A percentile compares a stretch with the other conserved stretches of the same genome.
Conservation (phyloP, 1,140 invertebrate species). For the Tachypleus tridentatus region DNA sequence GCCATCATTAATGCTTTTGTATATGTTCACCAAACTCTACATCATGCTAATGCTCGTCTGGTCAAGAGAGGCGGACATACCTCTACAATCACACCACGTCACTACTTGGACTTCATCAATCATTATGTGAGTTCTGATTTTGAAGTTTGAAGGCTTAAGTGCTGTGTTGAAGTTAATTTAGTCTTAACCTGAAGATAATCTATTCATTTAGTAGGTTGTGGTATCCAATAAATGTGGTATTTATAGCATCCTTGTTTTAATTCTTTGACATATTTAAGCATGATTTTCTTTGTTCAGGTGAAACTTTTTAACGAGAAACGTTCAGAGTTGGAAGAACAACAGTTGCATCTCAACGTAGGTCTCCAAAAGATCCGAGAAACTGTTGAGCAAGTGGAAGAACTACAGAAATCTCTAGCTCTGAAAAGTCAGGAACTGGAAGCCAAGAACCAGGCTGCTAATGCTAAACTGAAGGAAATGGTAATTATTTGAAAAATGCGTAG, state of each 20-base stretch:
- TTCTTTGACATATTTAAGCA: no score
- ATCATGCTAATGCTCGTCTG: conserved; percentile 79
- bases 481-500: conserved; percentile 4
- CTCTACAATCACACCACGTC: conserved; percentile 94
- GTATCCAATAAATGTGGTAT: no score
- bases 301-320: conserved; percentile 96
- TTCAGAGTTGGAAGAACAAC: conserved; percentile 95
- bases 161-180: no score
- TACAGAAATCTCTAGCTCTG: conserved; percentile 95
- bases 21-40: conserved; percentile 93
- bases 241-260: no score
- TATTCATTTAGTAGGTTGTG: no score
- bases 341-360: conserved; percentile 96
- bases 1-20: conserved; percentile 97
- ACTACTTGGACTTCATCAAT: conserved; percentile 99
- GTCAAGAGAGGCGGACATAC: conserved; percentile 83
- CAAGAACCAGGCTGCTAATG: conserved; percentile 98
- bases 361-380: conserved; percentile 98
- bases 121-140: conserved; percentile 62
- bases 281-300: conserved; percentile 34
- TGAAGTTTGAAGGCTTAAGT: background rate
- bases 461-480: conserved; percentile 95
- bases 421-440: conserved; percentile 92
- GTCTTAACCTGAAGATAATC: no score
- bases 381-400: conserved; percentile 97